These are phyloP conservation scores for Etheostoma spectabile DNA, from an alignment of 2,113 vertebrate species.

Conservation along the genomic window DNA sequence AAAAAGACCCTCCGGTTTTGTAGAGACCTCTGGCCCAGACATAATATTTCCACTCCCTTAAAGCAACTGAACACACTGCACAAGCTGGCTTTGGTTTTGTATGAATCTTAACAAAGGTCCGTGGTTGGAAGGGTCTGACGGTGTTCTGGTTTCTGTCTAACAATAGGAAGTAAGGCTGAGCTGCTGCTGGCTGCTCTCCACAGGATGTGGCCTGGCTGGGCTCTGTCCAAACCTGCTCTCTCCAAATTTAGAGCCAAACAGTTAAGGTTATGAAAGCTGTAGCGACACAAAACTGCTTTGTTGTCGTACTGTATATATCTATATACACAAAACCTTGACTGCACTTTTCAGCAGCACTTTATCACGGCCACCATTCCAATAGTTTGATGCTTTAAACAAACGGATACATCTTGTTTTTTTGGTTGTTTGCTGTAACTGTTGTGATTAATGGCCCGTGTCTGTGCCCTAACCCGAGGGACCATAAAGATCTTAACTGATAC, in stretches of 20 bases:
- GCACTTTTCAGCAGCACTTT: too few species aligned
- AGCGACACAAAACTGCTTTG: slow-evolving; percentile 29
- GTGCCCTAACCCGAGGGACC: too few species aligned
- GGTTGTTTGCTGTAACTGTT: too few species aligned
- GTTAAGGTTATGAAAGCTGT: slow-evolving; percentile 42
- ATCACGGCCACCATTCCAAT: too few species aligned
- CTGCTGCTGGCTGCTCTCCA: slow-evolving; percentile 50
- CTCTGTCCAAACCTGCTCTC: slow-evolving; percentile 55
- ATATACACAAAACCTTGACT: too few species aligned
- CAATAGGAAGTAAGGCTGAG: slow-evolving; percentile 58
- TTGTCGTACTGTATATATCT: neutral
- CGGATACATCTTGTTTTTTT: too few species aligned
- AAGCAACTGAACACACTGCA: neutral
- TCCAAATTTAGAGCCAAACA: slow-evolving; percentile 41
- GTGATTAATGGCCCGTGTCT: too few species aligned
- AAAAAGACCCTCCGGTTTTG: neutral
- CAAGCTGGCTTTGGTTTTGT: neutral
- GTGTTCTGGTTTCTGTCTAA: slow-evolving; percentile 54
- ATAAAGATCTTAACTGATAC: too few species aligned
- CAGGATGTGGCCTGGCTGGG: slow-evolving; percentile 74
- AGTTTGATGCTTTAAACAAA: too few species aligned
- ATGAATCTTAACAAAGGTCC: slow-evolving; percentile 1
- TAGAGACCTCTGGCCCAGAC: slow-evolving; percentile 1
- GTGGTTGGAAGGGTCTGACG: slow-evolving; percentile 22
- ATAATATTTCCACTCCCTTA: neutral